Base-by-base conservation (phyloP, 2,888 invertebrate genomes). In the Sinopyrophorus schimmeli region DNA sequence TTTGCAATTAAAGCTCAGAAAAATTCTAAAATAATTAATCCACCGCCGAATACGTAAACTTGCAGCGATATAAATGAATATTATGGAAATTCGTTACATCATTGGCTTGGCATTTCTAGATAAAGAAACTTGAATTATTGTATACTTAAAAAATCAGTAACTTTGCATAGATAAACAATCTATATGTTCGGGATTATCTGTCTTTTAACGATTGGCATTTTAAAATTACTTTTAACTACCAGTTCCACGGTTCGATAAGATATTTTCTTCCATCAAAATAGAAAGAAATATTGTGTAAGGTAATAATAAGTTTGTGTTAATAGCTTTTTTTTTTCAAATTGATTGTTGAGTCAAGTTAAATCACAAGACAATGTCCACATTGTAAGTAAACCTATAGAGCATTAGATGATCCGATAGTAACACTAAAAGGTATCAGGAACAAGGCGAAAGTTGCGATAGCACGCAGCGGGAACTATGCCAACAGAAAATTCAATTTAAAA, bases 401-500 rank as follows among this genome's bases (percentile, higher is more conserved):
- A 42, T 32, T 28, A 47, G 52, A 52, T 47, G 41, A 49, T 49
- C 48, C 40, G 58, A 58, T 58, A 56, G 24, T 27, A 44, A 54
- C 51, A 51, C 47, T 50, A 53, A 54, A 51, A 54, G 48, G 54
- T 58, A 58, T 58, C 58, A 53, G 42, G 48, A 53, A 58, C 53
- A 56, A 53, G 54, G 47, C 51, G 47, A 51, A 47, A 52, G 46
- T 47, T 35, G 41, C 39, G 52, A 52, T 55, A 50, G 37, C 26
- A 18, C 58, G 24, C 58, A 58, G 58, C 57, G 31, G 56, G 58
- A 34, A 37, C 51, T 46, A 41, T 49, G 51, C 53, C 47, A 56
- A 64, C 65, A 63, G 63, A 55, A 67, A 67, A 68, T 69, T 68
- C 67, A 68, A 68, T 68, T 68, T 69, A 64, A 63, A 66, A 62